A percentile compares a stretch with the other conserved stretches of the same genome.
phyloP scores from a whole-genome alignment of 2,113 vertebrate genomes.

The Setophaga kirtlandii region DNA sequence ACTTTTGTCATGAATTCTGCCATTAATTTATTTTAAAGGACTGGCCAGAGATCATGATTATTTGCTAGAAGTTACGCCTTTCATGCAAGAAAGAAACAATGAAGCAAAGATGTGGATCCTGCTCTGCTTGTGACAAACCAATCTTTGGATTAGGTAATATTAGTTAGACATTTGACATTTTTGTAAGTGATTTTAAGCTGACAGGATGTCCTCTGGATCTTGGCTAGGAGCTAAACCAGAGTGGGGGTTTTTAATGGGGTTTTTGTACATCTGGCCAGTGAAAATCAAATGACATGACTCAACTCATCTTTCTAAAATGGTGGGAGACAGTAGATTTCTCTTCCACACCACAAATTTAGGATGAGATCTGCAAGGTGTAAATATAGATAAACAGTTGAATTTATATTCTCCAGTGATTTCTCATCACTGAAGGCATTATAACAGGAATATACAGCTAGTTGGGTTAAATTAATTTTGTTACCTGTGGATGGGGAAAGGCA shows the following conservation, averaged over 20 bases:
- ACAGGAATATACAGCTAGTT: not conserved
- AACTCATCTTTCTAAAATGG: not conserved
- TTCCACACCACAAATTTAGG: not conserved
- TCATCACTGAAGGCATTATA: not conserved
- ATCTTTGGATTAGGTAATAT: not conserved
- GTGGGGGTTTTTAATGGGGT: not conserved
- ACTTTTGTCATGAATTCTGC: not conserved
- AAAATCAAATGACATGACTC: not conserved
- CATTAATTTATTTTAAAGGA: not conserved
- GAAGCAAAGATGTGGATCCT: not conserved
- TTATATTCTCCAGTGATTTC: not conserved
- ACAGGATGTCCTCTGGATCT: not conserved
- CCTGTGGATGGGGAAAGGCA: not conserved
- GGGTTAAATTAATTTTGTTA: not conserved
- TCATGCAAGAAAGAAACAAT: not conserved
- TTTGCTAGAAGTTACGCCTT: not conserved
- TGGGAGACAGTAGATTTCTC: not conserved
- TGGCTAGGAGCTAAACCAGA: not conserved
- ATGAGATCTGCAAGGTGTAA: not conserved
- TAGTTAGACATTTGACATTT: not conserved
- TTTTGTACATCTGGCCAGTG: not conserved
- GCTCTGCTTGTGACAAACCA: not conserved
- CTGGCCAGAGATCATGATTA: not conserved
- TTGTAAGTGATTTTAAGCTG: not conserved
- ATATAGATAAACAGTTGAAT: not conserved